Evolutionary conservation across 1,140 invertebrate species (phyloP), one percentile per base, ranked within the genome.

Genomic region (Zeugodacus cucurbitae): DNA sequence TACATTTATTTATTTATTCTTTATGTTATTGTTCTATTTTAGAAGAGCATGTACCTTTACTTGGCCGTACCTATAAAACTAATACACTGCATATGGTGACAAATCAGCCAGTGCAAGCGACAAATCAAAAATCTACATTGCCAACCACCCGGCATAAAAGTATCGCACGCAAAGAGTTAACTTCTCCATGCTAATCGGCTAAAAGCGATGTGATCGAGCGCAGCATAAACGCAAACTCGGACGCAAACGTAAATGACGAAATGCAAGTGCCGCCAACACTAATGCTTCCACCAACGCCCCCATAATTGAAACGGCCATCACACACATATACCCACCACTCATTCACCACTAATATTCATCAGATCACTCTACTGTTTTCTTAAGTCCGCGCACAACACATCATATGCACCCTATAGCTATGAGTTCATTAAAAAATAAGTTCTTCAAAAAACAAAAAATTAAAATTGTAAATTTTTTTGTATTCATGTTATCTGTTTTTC

Each of bases 1-100:
- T 67, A 67, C 14, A 32, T 86, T 88, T 67, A 87, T 89, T 90
- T 88, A 74, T 85, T 89, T 89, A 88, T 86, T 59, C 85, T 89
- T 89, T 89, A 87, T 91, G 90, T 90, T 86, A 90, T 91, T 91
- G 89, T 91, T 94, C 93, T 93, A 91, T 92, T 93, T 92, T 95
- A 95, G 95, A 95, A 93, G 95, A 95, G 93, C 94, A 95, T 94
- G 94, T 94, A 92, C 95, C 95, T 91, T 94, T 95, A 93, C 94
- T 95, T 90, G 93, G 93, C 91, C 93, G 92, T 91, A 92, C 92
- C 91, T 94, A 93, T 87, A 93, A 91, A 70, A 91, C 92, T 93
- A 94, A 94, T 89, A 90, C 91, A 91, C 88, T 90, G 91, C 89
- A 89, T 89, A 89, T 90, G 90, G 90, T 89, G 87, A 86, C 88